phyloP scores from a whole-genome alignment of 2,888 invertebrate genomes.

The Cremastinae sp. region DNA sequence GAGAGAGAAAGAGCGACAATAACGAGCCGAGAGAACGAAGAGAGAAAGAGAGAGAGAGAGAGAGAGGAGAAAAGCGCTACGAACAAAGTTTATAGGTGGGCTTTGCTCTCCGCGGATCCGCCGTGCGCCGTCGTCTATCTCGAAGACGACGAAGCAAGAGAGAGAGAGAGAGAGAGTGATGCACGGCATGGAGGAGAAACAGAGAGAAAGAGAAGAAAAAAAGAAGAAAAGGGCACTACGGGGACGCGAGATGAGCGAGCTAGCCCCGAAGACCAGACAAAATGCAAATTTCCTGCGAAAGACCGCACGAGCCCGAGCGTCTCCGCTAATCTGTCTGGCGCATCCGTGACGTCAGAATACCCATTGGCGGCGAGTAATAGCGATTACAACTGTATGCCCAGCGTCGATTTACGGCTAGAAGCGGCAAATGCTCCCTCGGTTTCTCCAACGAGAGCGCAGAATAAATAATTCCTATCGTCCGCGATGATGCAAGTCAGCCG shows the following conservation, averaged over 20 bases:
- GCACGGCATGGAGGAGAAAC: neutral
- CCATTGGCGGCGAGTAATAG: conserved; percentile 70
- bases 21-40: neutral
- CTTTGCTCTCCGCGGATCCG: conserved; percentile 61
- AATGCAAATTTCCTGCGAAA: conserved; percentile 74
- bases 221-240: conserved; percentile 46
- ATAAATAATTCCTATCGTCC: conserved; percentile 12
- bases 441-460: conserved; percentile 20
- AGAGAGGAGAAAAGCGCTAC: conserved; percentile 28
- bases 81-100: conserved; percentile 72
- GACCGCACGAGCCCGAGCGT: conserved; percentile 66
- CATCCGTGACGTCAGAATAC: conserved; percentile 75
- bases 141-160: conserved; percentile 46
- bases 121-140: conserved; percentile 61
- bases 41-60: conserved; percentile 17
- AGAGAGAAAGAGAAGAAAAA: conserved; percentile 11
- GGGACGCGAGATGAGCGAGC: conserved; percentile 53
- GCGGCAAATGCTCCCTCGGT: neutral
- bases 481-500: neutral
- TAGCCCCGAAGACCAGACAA: conserved; percentile 69
- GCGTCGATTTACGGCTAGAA: conserved; percentile 1
- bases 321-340: conserved; percentile 78
- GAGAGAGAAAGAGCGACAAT: conserved; percentile 13
- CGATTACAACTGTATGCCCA: conserved; percentile 13
- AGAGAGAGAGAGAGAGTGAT: conserved; percentile 12